These are phyloP conservation scores for Callopanchax toddi DNA, from an alignment of 2,113 vertebrate genomes.

Conservation along the genomic window DNA sequence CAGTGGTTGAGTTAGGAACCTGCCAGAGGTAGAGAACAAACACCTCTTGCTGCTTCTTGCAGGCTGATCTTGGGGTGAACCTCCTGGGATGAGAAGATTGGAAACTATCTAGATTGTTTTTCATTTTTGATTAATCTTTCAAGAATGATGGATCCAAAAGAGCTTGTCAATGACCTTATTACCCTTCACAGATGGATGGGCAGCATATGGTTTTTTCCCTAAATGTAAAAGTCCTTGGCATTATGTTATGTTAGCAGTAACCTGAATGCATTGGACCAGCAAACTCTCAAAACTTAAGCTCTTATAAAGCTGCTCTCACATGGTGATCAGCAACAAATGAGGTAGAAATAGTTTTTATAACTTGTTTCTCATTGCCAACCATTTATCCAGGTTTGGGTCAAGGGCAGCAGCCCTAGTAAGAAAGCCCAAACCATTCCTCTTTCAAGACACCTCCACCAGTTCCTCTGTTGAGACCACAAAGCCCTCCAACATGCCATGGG, in stretches of 20 bases:
- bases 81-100: neutral
- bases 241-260: neutral
- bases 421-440: too few relatives aligned
- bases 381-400: too few relatives aligned
- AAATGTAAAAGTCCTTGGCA: neutral
- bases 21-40: slow-evolving; percentile 25
- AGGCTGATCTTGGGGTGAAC: slow-evolving; percentile 2
- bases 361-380: too few relatives aligned
- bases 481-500: too few relatives aligned
- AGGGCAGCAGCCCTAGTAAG: too few relatives aligned
- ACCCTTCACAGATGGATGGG: neutral
- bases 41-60: slow-evolving; percentile 1
- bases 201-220: neutral
- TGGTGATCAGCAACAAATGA: neutral
- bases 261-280: neutral
- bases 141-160: neutral
- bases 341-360: too few relatives aligned
- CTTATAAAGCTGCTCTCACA: neutral
- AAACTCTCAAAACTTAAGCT: neutral
- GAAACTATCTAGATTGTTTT: neutral
- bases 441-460: too few relatives aligned
- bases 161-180: neutral
- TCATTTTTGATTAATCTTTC: neutral
- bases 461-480: too few relatives aligned
- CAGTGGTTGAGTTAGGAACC: slow-evolving; percentile 8